These are phyloP conservation scores for Xiphophorus hellerii DNA, from an alignment of 2,113 vertebrate genomes.

Conservation along the genomic window DNA sequence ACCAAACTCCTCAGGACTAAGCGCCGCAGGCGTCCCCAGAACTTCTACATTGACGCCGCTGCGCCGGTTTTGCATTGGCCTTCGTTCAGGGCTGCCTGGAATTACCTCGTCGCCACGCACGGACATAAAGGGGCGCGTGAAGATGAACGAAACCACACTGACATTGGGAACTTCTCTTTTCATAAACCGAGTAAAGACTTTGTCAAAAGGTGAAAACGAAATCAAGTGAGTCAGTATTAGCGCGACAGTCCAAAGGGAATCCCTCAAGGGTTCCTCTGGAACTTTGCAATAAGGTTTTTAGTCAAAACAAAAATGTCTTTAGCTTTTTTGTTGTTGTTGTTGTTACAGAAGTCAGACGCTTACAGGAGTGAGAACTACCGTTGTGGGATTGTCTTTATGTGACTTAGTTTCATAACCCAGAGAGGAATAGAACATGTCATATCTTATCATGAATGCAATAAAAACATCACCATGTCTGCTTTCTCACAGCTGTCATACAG, in stretches of 20 bases:
- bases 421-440: constrained; percentile 5
- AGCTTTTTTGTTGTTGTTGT: neutral
- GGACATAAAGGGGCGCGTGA: neutral
- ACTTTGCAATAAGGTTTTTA: neutral
- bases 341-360: neutral
- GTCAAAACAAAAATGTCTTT: neutral
- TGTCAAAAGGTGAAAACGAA: constrained; percentile 27
- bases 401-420: neutral
- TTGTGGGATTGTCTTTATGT: fast-evolving
- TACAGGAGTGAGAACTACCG: neutral
- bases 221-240: constrained; percentile 5
- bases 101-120: neutral
- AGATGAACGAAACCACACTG: neutral
- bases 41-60: neutral
- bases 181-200: neutral
- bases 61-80: neutral
- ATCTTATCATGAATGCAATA: neutral
- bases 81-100: neutral
- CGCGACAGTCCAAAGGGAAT: neutral
- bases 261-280: neutral
- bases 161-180: constrained; percentile 27
- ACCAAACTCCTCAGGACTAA: constrained; percentile 69
- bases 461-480: neutral
- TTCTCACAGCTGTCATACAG: neutral
- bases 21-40: neutral